These are phyloP conservation scores for Pasiphila rectangulata DNA, from an alignment of 2,888 invertebrate genomes.

Conservation along the genomic window DNA sequence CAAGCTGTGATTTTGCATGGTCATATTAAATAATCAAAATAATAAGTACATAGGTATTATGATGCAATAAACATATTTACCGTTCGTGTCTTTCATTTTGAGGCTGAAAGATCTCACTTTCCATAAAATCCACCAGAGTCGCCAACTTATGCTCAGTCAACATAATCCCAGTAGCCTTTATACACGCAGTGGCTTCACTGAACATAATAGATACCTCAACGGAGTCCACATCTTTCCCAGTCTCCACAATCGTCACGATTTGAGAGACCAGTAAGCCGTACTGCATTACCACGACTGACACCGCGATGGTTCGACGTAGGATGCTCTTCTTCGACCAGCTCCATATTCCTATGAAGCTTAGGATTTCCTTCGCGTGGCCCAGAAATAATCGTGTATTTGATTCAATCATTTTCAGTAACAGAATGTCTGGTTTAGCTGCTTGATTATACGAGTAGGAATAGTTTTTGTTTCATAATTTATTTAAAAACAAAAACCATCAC, in stretches of 20 bases:
- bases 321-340: neutral
- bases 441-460: too few species aligned
- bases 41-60: too few species aligned
- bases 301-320: neutral
- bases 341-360: neutral
- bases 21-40: too few species aligned
- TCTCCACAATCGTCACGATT: neutral
- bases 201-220: neutral
- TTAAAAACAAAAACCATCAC: too few species aligned
- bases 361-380: neutral
- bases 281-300: neutral
- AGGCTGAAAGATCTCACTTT: neutral
- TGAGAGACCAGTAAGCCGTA: neutral
- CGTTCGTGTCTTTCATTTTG: conserved; percentile 6
- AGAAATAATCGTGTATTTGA: neutral
- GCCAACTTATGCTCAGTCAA: neutral
- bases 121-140: neutral
- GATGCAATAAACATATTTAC: neutral
- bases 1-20: too few species aligned
- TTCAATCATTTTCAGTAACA: neutral
- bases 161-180: neutral
- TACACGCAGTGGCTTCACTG: neutral
- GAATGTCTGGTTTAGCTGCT: neutral
- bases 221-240: neutral
- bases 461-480: too few species aligned